Evolutionary conservation across 2,113 vertebrate species (phyloP).

Genomic region (Craseonycteris thonglongyai): DNA sequence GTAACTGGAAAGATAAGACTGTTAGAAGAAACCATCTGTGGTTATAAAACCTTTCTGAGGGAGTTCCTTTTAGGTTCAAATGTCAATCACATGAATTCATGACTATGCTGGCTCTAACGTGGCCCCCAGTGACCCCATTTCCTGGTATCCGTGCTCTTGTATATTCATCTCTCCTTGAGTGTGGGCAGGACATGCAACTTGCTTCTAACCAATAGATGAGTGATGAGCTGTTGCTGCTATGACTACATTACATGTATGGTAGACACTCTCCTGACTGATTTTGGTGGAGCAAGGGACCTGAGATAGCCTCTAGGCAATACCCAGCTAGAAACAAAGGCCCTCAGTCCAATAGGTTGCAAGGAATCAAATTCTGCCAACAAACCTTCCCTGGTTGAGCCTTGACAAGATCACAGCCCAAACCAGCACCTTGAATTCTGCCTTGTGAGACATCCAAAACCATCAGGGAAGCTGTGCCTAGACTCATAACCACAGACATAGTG

Average conservation of each 20-base stretch:
- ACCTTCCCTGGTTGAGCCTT: neutral
- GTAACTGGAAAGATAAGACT: neutral
- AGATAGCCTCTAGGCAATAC: neutral
- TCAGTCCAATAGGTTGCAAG: neutral
- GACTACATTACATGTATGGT: neutral
- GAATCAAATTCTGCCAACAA: neutral
- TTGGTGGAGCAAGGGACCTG: neutral
- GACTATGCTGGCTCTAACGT: neutral
- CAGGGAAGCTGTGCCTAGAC: neutral
- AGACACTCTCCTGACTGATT: neutral
- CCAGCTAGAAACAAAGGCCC: neutral
- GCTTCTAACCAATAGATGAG: neutral
- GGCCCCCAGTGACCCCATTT: neutral
- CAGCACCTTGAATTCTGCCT: neutral
- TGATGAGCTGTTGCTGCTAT: neutral
- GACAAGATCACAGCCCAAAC: neutral
- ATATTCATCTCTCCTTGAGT: neutral
- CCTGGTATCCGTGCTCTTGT: neutral
- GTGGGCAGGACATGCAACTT: neutral
- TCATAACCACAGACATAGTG: neutral
- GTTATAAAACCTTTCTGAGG: neutral
- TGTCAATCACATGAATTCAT: neutral
- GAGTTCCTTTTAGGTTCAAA: neutral
- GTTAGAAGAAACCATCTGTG: neutral
- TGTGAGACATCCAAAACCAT: too few species aligned